These are phyloP conservation scores for Phoxinus phoxinus DNA, from an alignment of 2,113 vertebrate species.

Conservation along the genomic window DNA sequence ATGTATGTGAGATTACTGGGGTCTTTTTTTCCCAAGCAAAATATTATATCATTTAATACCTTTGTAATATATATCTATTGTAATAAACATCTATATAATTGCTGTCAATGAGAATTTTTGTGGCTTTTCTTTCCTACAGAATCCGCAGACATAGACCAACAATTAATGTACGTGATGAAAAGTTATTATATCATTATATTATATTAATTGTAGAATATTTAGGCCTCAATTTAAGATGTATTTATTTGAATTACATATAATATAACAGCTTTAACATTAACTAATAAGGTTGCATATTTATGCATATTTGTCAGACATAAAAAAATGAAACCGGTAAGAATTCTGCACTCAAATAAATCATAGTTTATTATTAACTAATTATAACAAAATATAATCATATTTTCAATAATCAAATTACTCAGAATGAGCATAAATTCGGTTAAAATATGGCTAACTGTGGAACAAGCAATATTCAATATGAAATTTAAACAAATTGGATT, in stretches of 20 bases:
- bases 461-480: not conserved
- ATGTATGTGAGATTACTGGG: not conserved
- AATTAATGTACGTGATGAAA: not conserved
- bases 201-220: not conserved
- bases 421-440: not conserved
- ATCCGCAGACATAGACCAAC: not conserved
- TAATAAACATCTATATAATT: too few species aligned
- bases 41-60: not conserved
- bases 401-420: not conserved
- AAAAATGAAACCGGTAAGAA: not conserved
- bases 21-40: not conserved
- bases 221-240: not conserved
- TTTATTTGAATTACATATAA: not conserved
- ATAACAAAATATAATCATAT: too few species aligned
- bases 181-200: too few species aligned
- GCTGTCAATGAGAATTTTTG: not conserved
- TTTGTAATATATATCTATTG: too few species aligned
- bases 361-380: too few species aligned
- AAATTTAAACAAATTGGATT: not conserved
- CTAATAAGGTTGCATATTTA: not conserved
- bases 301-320: not conserved
- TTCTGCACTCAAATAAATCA: too few species aligned
- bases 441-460: not conserved
- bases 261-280: not conserved
- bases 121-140: not conserved